Base-by-base conservation (phyloP, 2,888 invertebrate species). In the Chirona hameri region DNA sequence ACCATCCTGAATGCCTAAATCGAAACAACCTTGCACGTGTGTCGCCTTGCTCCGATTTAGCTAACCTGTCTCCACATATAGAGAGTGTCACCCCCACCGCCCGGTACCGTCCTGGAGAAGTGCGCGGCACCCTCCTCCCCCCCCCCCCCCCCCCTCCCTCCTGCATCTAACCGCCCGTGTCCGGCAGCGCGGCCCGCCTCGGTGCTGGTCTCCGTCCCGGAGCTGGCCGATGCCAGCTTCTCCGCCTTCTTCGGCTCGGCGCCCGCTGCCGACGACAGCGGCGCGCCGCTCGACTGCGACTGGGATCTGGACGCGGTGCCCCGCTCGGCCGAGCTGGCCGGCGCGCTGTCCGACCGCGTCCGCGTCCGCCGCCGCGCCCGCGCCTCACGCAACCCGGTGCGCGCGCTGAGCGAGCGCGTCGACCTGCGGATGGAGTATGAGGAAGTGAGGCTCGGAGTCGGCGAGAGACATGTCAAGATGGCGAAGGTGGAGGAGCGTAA, bases 371-470 rank as follows among this genome's bases (percentile, higher is more conserved):
- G 92, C 84, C 85, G 86, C 21, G 92, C 94, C 83, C 90, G 91
- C 81, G 91, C 92, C 12, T 92, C 94, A 0, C 91, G 92, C 83
- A 97, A 97, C 89, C 97, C 97, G 0, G 89, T 97, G 80, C 93
- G 92, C 86, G 93, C 93, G 9, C 90, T 97, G 81, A 95, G 95
- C 0, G 92, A 93, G 0, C 91, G 96, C 39, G 92, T 92, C 0
- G 96, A 97, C 88, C 90, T 97, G 9, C 90, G 91, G 82, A 91
- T 92, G 83, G 95, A 95, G 84, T 97, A 97, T 87, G 92, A 93
- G 0, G 95, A 96, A 87, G 90, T 92, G 52, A 92, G 91, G 84
- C 91, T 91, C 14, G 94, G 93, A 12, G 90, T 94, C 81, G 93
- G 93, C 0, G 93, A 94, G 87, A 91, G 92, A 84, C 94, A 95